phyloP scores from a whole-genome alignment of 1,140 invertebrate genomes.

The Chironomus striatipennis region DNA sequence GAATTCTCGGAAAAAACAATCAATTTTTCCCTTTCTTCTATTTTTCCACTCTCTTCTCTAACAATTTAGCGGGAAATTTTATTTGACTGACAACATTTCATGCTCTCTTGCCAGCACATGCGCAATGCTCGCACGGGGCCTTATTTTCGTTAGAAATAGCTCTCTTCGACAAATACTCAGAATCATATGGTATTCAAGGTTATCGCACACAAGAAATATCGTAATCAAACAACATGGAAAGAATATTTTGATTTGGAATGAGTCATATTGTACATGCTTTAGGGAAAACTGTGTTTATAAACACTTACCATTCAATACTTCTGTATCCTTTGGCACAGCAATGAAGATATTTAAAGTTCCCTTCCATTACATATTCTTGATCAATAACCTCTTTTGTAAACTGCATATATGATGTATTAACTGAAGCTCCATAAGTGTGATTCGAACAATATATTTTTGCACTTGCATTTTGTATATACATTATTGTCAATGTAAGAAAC shows the following conservation, averaged over 20 bases:
- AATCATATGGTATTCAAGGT: not conserved
- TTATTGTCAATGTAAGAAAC: too few relatives aligned
- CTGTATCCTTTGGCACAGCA: conserved; percentile 64
- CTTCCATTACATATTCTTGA: conserved; percentile 54
- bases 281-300: not conserved
- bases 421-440: conserved; percentile 29
- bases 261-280: not conserved
- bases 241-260: not conserved
- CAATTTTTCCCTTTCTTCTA: not conserved
- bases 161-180: not conserved
- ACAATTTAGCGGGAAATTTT: conserved; percentile 8
- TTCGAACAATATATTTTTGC: conserved; percentile 33
- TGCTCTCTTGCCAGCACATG: too few relatives aligned
- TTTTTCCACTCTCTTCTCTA: not conserved
- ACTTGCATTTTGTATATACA: not conserved
- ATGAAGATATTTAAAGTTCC: conserved; percentile 61
- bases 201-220: not conserved
- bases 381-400: conserved; percentile 60
- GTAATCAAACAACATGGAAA: not conserved
- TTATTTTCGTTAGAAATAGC: too few relatives aligned
- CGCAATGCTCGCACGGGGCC: too few relatives aligned
- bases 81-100: not conserved
- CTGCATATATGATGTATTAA: conserved; percentile 45
- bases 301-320: conserved; percentile 65
- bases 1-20: not conserved